Evolutionary conservation across 2,797 vertebrate species (phyloP).

Genomic region (Molossus alvarezi): DNA sequence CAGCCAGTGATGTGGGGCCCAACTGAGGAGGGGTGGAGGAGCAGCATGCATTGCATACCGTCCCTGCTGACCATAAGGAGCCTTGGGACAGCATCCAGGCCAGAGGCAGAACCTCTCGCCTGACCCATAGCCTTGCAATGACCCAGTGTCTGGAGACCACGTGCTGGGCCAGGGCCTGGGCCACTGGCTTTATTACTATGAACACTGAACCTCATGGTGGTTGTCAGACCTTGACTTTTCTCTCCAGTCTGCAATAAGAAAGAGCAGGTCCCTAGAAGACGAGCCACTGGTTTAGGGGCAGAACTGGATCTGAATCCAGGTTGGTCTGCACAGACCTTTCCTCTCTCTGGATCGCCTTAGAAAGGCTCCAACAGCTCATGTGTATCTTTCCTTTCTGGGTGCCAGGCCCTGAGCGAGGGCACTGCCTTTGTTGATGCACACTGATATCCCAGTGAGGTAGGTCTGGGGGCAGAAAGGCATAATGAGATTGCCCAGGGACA

Average conservation of each 20-base stretch:
- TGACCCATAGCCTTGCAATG: neutral
- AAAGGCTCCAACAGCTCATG: neutral
- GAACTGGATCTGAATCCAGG: neutral
- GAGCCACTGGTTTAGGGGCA: fast-evolving
- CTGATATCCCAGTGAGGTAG: neutral
- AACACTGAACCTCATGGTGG: neutral
- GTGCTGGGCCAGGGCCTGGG: neutral
- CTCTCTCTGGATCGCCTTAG: neutral
- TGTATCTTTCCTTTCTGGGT: neutral
- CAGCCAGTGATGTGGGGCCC: neutral
- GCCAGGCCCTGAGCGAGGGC: neutral
- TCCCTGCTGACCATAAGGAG: neutral
- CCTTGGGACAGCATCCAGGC: neutral
- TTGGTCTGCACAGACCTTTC: neutral
- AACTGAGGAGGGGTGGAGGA: neutral
- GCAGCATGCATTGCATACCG: too few relatives aligned
- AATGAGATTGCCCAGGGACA: neutral
- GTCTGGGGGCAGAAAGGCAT: neutral
- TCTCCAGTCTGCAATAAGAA: neutral
- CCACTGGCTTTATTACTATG: fast-evolving
- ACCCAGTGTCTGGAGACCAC: neutral
- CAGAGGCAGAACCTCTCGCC: neutral
- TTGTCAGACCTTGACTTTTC: neutral
- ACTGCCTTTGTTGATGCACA: neutral
- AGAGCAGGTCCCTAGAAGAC: neutral